Evolutionary conservation across 2,888 invertebrate species (phyloP), one percentile per base, ranked within the genome.

Genomic region (Nysson spinosus): DNA sequence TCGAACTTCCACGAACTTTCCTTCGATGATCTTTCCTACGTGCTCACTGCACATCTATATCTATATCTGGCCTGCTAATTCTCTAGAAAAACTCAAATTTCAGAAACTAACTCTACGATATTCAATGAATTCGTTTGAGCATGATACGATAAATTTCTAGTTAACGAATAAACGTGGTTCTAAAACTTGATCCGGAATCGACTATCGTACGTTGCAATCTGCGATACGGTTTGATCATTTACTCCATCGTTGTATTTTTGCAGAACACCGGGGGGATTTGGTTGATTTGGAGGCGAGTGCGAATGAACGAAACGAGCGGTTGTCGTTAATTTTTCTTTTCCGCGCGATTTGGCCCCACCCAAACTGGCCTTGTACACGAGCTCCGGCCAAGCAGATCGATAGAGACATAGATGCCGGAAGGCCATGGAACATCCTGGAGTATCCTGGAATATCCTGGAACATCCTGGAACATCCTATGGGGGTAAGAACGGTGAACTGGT

Each of bases 321-420:
- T 34, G 55, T 56, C 49, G 58, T 49, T 57, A 64, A 71, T 57
- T 56, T 58, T 61, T 55, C 52, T 58, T 51, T 49, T 56, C 46
- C 61, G 26, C 40, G 9, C 61, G 50, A 57, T 54, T 51, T 55
- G 60, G 42, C 64, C 68, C 67, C 61, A 62, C 74, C 74, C 64
- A 60, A 68, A 74, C 55, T 42, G 57, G 57, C 60, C 65, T 65
- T 51, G 58, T 63, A 50, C 56, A 55, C 34, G n/a, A 30, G 24
- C 49, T 49, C 57, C 37, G 39, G 55, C 62, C 74, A 34, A 16
- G 34, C 75, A 69, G 68, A 74, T 74, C 75, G 68, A 75, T 74
- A 74, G 65, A 65, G 71, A 74, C 62, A 62, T 65, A 62, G 75
- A 74, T 57, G 55, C 67, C 52, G 68, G 51, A 62, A 71, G 68